Evolutionary conservation across 2,113 vertebrate species (phyloP), one percentile per base, ranked within the genome.

Genomic region (Bambusicola thoracicus): DNA sequence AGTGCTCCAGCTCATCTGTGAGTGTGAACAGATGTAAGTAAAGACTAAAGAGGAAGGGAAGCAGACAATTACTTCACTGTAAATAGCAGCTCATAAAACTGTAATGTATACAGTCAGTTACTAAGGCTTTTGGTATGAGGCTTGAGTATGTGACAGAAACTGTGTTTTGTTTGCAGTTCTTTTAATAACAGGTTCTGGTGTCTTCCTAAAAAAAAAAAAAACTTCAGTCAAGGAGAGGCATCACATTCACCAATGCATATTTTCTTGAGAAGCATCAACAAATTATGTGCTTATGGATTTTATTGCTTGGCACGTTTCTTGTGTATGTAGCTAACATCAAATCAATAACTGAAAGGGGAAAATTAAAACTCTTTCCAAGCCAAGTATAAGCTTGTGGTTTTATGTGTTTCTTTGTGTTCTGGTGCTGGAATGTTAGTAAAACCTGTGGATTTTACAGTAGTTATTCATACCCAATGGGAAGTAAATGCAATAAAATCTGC

Each of bases 51-150:
- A 81, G 55, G 29, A 79, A 38, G 19, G 22, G 34, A 91, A 67
- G 59, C 3, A 3, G 53, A 6, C 63, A 70, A 36, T 87, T 84
- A 86, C 16, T 85, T 91, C 21, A 4, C 40, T 93, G 30, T 77
- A 87, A 91, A 80, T 46, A 81, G 63, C 46, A 32, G 32, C 22
- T 85, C 46, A 19, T 89, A 85, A 93, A 85, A 38, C 41, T 10
- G 1, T 73, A 48, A 85, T 53, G 27, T 87, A 10, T 55, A 8
- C 58, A 63, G 15, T 48, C 34, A 70, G 62, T 73, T 87, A 68
- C 40, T 77, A 59, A 87, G 61, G 32, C 49, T 18, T 20, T 92
- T 89, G 38, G 25, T 66, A 58, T 41, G 41, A 84, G n/a, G 68
- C 36, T 49, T 83, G 34, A 78, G 29, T 77, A 56, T 48, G 27